Evolutionary conservation across 1,140 invertebrate genomes (phyloP), one percentile per base, ranked within the genome.

Genomic region (Notospermus geniculatus): DNA sequence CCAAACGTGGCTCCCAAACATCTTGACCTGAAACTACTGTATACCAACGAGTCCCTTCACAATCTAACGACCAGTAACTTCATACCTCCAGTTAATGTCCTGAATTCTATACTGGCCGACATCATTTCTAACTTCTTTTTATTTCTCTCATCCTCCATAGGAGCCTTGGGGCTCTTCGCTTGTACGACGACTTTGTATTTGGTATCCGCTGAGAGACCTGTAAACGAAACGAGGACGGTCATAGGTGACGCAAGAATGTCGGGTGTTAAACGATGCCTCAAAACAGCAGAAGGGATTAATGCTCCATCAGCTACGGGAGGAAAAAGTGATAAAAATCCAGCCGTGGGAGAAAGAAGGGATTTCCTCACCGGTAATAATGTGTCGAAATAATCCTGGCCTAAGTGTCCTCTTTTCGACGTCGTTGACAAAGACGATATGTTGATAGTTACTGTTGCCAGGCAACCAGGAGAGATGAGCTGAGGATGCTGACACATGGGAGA

Each of bases 381-480:
- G 62, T 56, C 59, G 64, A 64, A 55, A 73, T 7, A 95, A 89
- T 62, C 93, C 92, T 23, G 95, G 93, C 78, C 95, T 95, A 19
- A 97, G 91, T 55, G 92, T 93, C 70, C 93, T 86, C 60, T 95
- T 91, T 67, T 83, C 83, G 30, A 75, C 68, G 54, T 77, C 97
- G 80, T 99, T 98, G 43, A 98, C 92, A 77, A 93, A 94, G 56
- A 99, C 91, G 36, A 95, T 90, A 80, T 99, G 97, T 79, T 98
- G 95, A 80, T 96, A 95, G 83, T 98, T 98, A 65, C 91, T 95
- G 83, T 99, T 98, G 69, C 77, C 74, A 52, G 97, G 97, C 75
- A 98, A 85, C 97, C 97, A 99, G 53, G 91, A 93, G 76, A 99
- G 94, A 13, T 94, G 87, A 5, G 95, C 94, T 65, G 95, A 96